phyloP scores from a whole-genome alignment of 2,888 invertebrate genomes.

The Caprella mutica region DNA sequence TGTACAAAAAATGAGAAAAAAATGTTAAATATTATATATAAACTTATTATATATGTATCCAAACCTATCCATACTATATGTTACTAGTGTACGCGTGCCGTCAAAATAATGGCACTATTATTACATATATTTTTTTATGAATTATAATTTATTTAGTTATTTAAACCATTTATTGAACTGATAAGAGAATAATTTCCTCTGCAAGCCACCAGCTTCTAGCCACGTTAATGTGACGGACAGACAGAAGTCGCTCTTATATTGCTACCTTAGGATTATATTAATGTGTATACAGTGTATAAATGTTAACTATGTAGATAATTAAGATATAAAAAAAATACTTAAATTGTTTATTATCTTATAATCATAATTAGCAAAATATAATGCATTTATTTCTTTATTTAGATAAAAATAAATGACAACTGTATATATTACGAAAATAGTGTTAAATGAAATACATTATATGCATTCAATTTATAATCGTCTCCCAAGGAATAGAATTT shows the following conservation, averaged over 20 bases:
- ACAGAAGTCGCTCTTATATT: background rate
- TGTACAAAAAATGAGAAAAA: too few species aligned
- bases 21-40: background rate
- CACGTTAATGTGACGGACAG: background rate
- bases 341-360: background rate
- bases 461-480: background rate
- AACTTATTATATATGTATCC: background rate
- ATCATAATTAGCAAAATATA: background rate
- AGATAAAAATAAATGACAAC: background rate
- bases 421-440: background rate
- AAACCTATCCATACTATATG: background rate
- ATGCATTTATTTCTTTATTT: background rate
- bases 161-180: background rate
- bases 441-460: background rate
- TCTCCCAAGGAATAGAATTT: too few species aligned
- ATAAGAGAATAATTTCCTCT: background rate
- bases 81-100: background rate
- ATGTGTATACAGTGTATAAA: too few species aligned
- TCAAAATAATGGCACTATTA: background rate
- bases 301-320: background rate
- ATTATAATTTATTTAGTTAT: background rate
- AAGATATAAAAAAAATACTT: background rate
- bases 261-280: too few species aligned
- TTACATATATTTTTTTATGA: background rate
- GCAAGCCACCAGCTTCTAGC: background rate